Evolutionary conservation across 2,797 vertebrate genomes (phyloP).

Genomic region (Poecilia gillii): DNA sequence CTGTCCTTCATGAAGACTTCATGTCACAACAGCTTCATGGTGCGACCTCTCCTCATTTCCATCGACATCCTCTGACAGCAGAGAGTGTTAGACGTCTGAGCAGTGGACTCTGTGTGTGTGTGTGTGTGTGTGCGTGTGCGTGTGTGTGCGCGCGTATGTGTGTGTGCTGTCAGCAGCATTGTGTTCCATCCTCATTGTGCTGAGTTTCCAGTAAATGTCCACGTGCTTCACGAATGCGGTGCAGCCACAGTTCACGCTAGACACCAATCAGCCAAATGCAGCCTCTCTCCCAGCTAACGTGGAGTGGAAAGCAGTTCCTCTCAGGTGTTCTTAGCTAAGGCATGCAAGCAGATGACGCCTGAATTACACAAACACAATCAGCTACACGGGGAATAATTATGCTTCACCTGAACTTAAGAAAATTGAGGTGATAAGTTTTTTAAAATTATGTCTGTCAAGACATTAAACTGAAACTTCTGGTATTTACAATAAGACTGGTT

Average conservation of each 20-base stretch:
- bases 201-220: slow-evolving; percentile 58
- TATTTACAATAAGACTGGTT: background rate
- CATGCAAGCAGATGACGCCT: slow-evolving; percentile 45
- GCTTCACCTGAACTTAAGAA: background rate
- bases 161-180: slow-evolving; percentile 47
- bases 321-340: slow-evolving; percentile 30
- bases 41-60: slow-evolving; percentile 19
- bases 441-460: background rate
- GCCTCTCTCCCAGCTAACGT: slow-evolving; percentile 16
- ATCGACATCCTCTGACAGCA: slow-evolving; percentile 27
- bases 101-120: slow-evolving; percentile 29
- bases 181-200: slow-evolving; percentile 57
- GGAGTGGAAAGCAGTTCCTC: slow-evolving; percentile 36
- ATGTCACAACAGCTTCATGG: slow-evolving; percentile 52
- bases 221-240: slow-evolving; percentile 55
- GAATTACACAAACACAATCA: slow-evolving; percentile 23
- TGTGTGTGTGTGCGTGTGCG: slow-evolving; percentile 3
- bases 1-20: slow-evolving; percentile 25
- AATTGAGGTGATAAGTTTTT: background rate
- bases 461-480: background rate
- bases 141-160: background rate
- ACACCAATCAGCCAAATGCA: slow-evolving; percentile 61
- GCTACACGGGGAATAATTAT: slow-evolving; percentile 5
- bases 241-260: slow-evolving; percentile 63
- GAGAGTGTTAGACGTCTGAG: slow-evolving; percentile 30